Conservation (phyloP, 1,140 invertebrate genomes). For the Pseudomyrmex pallidus region DNA sequence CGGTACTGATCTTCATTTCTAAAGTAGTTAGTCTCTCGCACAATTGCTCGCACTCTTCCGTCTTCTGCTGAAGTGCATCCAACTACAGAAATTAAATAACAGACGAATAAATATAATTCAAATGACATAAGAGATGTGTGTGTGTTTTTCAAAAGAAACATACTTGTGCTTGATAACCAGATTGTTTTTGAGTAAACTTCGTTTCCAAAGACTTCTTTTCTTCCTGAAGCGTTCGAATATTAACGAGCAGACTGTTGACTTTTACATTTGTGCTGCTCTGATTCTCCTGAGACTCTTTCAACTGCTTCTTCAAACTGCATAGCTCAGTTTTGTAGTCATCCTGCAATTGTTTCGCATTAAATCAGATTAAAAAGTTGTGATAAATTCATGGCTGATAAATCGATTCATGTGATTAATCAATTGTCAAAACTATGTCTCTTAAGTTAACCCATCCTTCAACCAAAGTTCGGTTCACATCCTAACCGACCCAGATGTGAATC, state of each 20-base stretch:
- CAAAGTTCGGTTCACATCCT: too few relatives aligned
- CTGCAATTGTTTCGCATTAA: constrained; percentile 78
- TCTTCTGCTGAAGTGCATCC: constrained; percentile 92
- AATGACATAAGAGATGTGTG: neutral
- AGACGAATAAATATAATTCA: neutral
- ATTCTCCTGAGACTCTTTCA: constrained; percentile 89
- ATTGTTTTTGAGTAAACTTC: constrained; percentile 90
- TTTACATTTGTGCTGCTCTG: constrained; percentile 90
- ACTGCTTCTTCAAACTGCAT: constrained; percentile 88
- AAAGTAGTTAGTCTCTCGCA: constrained; percentile 92
- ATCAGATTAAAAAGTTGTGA: neutral
- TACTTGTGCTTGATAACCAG: constrained; percentile 88
- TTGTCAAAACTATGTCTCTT: neutral
- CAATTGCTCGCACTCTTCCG: constrained; percentile 90
- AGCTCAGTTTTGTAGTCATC: constrained; percentile 92
- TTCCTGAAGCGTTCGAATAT: constrained; percentile 89
- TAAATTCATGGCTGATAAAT: neutral
- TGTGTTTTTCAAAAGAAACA: constrained; percentile 4
- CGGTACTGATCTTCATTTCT: constrained; percentile 89
- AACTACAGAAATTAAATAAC: constrained; percentile 83
- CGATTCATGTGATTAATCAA: neutral
- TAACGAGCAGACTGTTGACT: constrained; percentile 87
- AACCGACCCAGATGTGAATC: too few relatives aligned
- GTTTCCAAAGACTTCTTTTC: constrained; percentile 91
- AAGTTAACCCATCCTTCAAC: too few relatives aligned